Percentiles rank a stretch among this genome's conserved stretches.
phyloP scores from a whole-genome alignment of 2,113 vertebrate species.

The Atractosteus spatula region DNA sequence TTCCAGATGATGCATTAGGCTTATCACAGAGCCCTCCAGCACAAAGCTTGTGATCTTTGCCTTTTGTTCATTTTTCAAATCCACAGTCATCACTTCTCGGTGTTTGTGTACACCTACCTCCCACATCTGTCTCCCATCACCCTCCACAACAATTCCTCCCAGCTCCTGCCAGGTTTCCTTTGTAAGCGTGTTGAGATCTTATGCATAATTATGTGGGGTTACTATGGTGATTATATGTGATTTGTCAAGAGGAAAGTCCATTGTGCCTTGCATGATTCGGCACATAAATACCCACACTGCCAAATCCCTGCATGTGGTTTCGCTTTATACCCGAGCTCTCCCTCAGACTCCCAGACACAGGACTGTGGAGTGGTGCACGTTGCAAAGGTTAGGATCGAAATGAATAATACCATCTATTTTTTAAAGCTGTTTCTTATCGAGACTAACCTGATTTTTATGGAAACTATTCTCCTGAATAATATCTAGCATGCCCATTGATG shows the following conservation, averaged over 20 bases:
- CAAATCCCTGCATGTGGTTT: background rate
- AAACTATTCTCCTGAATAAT: too few relatives aligned
- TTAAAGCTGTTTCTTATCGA: too few relatives aligned
- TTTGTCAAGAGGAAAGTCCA: slow-evolving; percentile 66
- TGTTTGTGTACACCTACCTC: slow-evolving; percentile 39
- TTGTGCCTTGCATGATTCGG: slow-evolving; percentile 54
- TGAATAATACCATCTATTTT: too few relatives aligned
- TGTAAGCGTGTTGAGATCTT: slow-evolving; percentile 46
- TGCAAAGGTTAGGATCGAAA: too few relatives aligned
- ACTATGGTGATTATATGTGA: slow-evolving; percentile 62
- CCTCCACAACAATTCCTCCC: slow-evolving; percentile 32
- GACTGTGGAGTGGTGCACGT: background rate
- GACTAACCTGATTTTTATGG: too few relatives aligned
- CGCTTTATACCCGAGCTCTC: background rate
- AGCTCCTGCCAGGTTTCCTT: slow-evolving; percentile 44
- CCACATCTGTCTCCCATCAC: slow-evolving; percentile 38
- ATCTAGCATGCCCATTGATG: too few relatives aligned
- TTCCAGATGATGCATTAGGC: slow-evolving; percentile 35
- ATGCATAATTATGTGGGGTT: slow-evolving; percentile 61
- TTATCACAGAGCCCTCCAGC: slow-evolving; percentile 12
- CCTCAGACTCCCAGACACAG: background rate
- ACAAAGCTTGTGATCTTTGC: slow-evolving; percentile 34
- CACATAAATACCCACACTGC: slow-evolving; percentile 36
- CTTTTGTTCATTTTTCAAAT: slow-evolving; percentile 42
- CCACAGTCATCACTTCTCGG: slow-evolving; percentile 30